phyloP scores from a whole-genome alignment of 2,888 invertebrate genomes.

The Charanyca ferruginea region DNA sequence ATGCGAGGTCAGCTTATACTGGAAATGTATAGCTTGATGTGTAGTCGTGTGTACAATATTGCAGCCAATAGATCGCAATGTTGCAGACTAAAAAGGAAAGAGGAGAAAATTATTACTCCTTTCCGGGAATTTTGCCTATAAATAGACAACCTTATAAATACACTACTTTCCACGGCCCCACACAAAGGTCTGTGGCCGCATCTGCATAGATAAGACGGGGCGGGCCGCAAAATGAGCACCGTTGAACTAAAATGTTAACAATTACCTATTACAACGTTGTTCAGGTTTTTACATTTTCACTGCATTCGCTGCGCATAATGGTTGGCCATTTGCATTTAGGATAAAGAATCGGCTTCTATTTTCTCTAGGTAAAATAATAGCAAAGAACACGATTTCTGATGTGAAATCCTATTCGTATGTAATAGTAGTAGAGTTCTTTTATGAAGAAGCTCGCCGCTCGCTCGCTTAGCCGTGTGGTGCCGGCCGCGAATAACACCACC shows the following conservation, averaged over 20 bases:
- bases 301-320: slow-evolving; percentile 26
- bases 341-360: slow-evolving; percentile 2
- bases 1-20: too few species aligned
- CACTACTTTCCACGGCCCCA: background rate
- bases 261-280: slow-evolving; percentile 10
- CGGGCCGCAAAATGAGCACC: background rate
- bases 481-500: too few species aligned
- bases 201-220: slow-evolving; percentile 42
- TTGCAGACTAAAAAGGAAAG: too few species aligned
- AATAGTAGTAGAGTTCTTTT: too few species aligned
- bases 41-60: too few species aligned
- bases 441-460: too few species aligned
- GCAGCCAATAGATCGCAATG: too few species aligned
- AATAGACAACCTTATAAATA: slow-evolving; percentile 20
- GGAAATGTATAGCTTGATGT: too few species aligned
- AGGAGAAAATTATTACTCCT: background rate
- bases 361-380: background rate
- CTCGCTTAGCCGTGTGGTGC: too few species aligned
- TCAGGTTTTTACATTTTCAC: slow-evolving; percentile 26
- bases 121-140: slow-evolving; percentile 3
- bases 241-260: slow-evolving; percentile 39
- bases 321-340: slow-evolving; percentile 30
- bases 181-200: slow-evolving; percentile 12
- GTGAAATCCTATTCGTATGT: too few species aligned
- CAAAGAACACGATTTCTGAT: too few species aligned